Evolutionary conservation across 2,797 vertebrate genomes (phyloP), one percentile per base, ranked within the genome.

Genomic region (Buceros bicornis): DNA sequence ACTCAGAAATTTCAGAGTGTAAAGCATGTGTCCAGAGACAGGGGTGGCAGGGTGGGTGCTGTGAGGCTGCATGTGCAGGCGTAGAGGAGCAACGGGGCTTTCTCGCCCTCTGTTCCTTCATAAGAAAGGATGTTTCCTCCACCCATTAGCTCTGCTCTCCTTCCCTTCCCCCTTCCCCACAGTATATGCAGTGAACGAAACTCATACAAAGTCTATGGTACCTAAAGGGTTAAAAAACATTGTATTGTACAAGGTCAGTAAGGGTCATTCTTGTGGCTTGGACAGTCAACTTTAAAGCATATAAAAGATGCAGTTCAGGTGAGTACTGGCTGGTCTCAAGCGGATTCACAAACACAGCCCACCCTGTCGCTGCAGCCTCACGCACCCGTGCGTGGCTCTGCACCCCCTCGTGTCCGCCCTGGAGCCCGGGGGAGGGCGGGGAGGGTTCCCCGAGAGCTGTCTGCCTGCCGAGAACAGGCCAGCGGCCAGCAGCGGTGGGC

Each of bases 311-410:
- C 97, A 93, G 86, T 61, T 60, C 97, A 99, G 99, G 99, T 99
- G 99, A 99, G 99, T 99, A 98, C 98, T 91, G 96, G 92, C 97
- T 97, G 97, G 96, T 98, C 97, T 98, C 97, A 91, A 98, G 98
- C 94, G 31, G 83, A 97, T 98, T 98, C 98, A 98, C 97, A 97
- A 95, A 98, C 86, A 97, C 98, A 98, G 98, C 98, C 98, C 98
- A 99, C 98, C 98, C 98, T 98, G 99, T 96, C 83, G 54, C 96
- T 93, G 77, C 61, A 12, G 88, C 66, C 84, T 82, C 58, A 45
- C 25, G 5, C 58, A 0, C 43, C 6, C 14, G 6, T 29, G 60
- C 6, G 19, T 58, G 95, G 78, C 10, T 43, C 74, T 71, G 90
- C 91, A 53, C 89, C 35, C 54, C 0, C 54, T 31, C 69, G 1